A percentile compares a stretch with the other conserved stretches of the same genome.
Conservation (phyloP, 30 jellyfish, hydroid and myxozoan species). For the Morbakka virulenta region DNA sequence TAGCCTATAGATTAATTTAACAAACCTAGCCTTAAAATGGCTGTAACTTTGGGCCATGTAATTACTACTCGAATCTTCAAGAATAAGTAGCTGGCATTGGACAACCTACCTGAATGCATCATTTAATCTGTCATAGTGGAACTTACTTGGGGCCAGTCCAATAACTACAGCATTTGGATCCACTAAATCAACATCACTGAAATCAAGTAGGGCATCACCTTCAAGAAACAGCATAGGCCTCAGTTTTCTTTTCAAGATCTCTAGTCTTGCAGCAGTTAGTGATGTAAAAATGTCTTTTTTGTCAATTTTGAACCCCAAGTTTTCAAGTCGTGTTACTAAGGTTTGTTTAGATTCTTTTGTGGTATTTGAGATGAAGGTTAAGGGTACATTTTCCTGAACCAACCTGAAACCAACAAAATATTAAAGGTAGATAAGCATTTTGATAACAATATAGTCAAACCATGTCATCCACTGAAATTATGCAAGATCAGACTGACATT, state of each 20-base stretch:
- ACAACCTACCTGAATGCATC: slow-evolving; percentile 8
- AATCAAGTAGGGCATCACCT: slow-evolving; percentile 21
- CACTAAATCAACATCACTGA: background rate
- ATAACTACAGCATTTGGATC: slow-evolving; percentile 30
- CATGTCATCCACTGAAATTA: too few species aligned
- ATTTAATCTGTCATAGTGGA: slow-evolving; percentile 2
- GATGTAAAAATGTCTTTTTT: slow-evolving; percentile 3
- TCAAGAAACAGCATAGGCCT: background rate
- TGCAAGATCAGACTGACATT: too few species aligned
- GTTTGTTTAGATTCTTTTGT: slow-evolving; percentile 15
- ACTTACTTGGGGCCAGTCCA: slow-evolving; percentile 17
- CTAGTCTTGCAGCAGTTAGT: slow-evolving; percentile 7
- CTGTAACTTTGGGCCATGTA: too few species aligned
- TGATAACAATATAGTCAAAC: too few species aligned
- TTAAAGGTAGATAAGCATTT: too few species aligned
- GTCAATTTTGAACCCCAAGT: background rate
- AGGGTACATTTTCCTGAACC: too few species aligned
- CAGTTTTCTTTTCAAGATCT: background rate
- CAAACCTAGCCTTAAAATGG: too few species aligned
- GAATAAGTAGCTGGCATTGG: background rate
- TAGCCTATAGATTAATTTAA: too few species aligned
- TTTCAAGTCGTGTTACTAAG: slow-evolving; percentile 1
- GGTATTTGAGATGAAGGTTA: slow-evolving; percentile 28
- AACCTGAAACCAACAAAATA: too few species aligned
- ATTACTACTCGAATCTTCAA: too few species aligned